Percentiles rank a stretch among this genome's conserved stretches.
Conservation (phyloP, 2,888 invertebrate species). For the Napeogenes inachia region DNA sequence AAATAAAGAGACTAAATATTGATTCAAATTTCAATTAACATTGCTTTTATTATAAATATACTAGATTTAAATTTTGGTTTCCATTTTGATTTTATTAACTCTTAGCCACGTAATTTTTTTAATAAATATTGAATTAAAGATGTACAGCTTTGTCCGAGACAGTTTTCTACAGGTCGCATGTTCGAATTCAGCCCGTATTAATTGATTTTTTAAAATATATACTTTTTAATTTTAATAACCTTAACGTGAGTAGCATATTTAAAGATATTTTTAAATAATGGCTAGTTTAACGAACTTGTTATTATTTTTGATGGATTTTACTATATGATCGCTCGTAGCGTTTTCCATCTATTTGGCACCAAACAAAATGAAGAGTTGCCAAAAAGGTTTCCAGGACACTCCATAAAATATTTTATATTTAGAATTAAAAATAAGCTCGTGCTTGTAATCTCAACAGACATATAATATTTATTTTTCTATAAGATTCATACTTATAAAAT, state of each 20-base stretch:
- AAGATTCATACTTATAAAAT: neutral
- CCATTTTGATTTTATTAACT: too few species aligned
- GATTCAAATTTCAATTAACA: slow-evolving; percentile 2
- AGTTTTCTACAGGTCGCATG: too few species aligned
- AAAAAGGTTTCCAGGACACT: slow-evolving; percentile 33
- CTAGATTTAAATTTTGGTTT: neutral
- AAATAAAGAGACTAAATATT: neutral
- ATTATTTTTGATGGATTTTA: slow-evolving; percentile 44
- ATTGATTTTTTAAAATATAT: too few species aligned
- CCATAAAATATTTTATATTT: slow-evolving; percentile 27
- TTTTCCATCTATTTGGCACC: slow-evolving; percentile 42
- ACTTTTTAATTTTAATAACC: too few species aligned
- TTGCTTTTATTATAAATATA: neutral
- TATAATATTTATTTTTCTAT: neutral
- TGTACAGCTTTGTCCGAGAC: too few species aligned
- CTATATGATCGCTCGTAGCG: slow-evolving; percentile 40
- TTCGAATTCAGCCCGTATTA: too few species aligned
- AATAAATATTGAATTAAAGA: too few species aligned
- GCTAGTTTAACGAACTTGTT: neutral
- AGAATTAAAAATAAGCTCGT: slow-evolving; percentile 28
- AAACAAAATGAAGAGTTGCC: slow-evolving; percentile 27
- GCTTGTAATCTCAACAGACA: neutral
- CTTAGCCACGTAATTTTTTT: too few species aligned
- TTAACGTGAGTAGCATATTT: too few species aligned
- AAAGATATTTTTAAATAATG: neutral